Conservation (phyloP, 2,888 invertebrate species). For the Clivina fossor region DNA sequence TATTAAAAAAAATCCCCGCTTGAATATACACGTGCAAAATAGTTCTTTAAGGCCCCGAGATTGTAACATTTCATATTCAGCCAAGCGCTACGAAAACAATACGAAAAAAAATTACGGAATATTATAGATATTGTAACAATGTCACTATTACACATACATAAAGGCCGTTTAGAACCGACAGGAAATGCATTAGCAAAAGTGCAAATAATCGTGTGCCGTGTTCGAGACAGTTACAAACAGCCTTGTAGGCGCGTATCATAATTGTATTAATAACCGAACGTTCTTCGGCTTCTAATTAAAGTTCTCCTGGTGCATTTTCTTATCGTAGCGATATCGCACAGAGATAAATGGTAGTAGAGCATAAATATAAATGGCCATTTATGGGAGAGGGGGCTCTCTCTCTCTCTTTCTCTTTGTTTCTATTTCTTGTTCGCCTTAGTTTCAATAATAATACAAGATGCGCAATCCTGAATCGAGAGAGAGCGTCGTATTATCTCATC, state of each 20-base stretch:
- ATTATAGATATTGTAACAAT: too few relatives aligned
- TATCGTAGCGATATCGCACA: conserved; percentile 26
- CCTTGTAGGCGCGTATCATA: conserved; percentile 27
- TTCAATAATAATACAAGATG: too few relatives aligned
- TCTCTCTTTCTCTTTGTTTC: too few relatives aligned
- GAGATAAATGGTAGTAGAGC: conserved; percentile 31
- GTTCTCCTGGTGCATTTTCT: conserved; percentile 26
- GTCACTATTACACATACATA: too few relatives aligned
- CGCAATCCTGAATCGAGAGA: not conserved
- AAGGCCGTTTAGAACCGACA: too few relatives aligned
- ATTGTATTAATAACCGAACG: conserved; percentile 32
- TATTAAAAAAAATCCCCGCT: too few relatives aligned
- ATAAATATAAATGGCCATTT: conserved; percentile 32
- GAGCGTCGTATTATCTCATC: conserved; percentile 23
- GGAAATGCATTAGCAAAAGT: conserved; percentile 22
- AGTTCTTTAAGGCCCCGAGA: too few relatives aligned
- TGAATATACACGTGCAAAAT: too few relatives aligned
- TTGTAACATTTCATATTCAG: too few relatives aligned
- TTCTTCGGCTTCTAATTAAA: conserved; percentile 29
- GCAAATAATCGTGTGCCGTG: conserved; percentile 11
- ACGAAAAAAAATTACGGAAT: too few relatives aligned
- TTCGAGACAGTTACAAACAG: conserved; percentile 20
- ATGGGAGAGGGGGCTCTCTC: conserved; percentile 7
- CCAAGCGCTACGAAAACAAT: too few relatives aligned
- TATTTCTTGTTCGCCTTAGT: too few relatives aligned